Base-by-base conservation (phyloP, 2,113 vertebrate species). In the Danionella cerebrum region DNA sequence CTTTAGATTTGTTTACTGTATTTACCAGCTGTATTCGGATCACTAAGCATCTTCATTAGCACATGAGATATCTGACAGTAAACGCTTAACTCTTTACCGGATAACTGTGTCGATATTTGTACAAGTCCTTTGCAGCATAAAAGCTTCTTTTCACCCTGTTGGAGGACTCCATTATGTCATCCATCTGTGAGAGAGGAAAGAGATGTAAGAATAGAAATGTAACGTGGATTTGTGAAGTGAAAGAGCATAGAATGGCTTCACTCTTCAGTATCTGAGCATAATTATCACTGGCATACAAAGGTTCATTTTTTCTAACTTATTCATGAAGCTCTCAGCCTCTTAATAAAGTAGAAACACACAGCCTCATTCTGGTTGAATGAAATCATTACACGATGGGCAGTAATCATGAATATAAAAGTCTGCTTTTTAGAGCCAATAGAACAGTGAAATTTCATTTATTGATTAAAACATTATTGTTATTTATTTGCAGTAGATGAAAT, bases 61-160 rank as follows among this genome's bases (percentile, higher is more conserved):
- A n/a, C n/a, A 50, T 13, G 16, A 57, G 14, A 31, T 16, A 19
- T 1, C 33, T 42, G 3, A 51, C 27, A 52, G 21, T 24, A 38
- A 27, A 59, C 12, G 38, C n/a, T n/a, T 29, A 39, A 48, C 57
- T 27, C 77, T 88, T 87, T 93, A 98, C 96, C 84, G 95, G 96
- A 77, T 98, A 98, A 82, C 94, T 93, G 59, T 98, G 96, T 33
- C 96, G 90, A 79, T 98, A 98, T 80, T 97, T 97, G 88, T 97
- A 97, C 64, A 98, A 86, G 83, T 98, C 96, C 80, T 93, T 91
- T 12, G 95, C 95, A 65, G 96, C 95, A 0, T 96, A 96, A 84
- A 97, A 97, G 84, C 95, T 98, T 87, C 96, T 95, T 87, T 96
- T 98, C 86, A 95, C 93, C 85, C 94, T 98, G 39, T 88, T 81